These are phyloP conservation scores for Chondrosia reniformis DNA, from an alignment of 37 sponge, comb jelly and placozoan species.

Conservation along the genomic window DNA sequence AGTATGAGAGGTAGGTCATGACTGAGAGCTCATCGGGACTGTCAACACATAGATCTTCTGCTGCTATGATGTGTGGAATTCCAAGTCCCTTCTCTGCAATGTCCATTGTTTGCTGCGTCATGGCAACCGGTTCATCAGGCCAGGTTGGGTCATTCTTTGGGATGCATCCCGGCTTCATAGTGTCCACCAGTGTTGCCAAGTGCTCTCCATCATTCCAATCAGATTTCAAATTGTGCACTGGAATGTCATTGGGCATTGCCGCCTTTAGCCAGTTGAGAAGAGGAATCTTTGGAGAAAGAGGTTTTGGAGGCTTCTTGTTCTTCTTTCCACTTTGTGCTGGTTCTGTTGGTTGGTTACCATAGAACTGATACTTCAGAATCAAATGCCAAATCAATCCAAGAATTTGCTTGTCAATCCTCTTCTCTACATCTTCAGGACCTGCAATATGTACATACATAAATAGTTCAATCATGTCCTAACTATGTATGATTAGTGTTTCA, in stretches of 20 bases:
- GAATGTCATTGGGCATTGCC: conserved; percentile 31
- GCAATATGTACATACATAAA: no score
- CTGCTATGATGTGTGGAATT: conserved; percentile 59
- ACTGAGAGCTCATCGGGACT: conserved; percentile 80
- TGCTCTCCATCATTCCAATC: conserved; percentile 72
- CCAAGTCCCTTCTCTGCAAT: conserved; percentile 67
- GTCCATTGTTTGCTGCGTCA: conserved; percentile 60
- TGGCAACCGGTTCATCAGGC: conserved; percentile 49
- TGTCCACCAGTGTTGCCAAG: conserved; percentile 68
- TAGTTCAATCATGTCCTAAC: no score
- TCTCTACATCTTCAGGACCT: conserved; percentile 61
- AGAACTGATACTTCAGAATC: conserved; percentile 69
- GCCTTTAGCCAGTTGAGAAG: conserved; percentile 64
- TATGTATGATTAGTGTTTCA: no score
- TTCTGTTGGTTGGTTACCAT: neutral
- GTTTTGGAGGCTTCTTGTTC: conserved; percentile 3
- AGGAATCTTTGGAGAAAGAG: conserved; percentile 61
- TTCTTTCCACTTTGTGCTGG: neutral
- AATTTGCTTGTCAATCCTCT: conserved; percentile 63
- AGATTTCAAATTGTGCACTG: conserved; percentile 23
- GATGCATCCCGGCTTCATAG: conserved; percentile 72
- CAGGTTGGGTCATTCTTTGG: conserved; percentile 62
- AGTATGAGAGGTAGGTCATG: conserved; percentile 86
- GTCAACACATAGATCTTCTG: conserved; percentile 58
- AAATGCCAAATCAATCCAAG: conserved; percentile 75